Conservation (phyloP, 1,140 invertebrate genomes). For the Lucilia cuprina region DNA sequence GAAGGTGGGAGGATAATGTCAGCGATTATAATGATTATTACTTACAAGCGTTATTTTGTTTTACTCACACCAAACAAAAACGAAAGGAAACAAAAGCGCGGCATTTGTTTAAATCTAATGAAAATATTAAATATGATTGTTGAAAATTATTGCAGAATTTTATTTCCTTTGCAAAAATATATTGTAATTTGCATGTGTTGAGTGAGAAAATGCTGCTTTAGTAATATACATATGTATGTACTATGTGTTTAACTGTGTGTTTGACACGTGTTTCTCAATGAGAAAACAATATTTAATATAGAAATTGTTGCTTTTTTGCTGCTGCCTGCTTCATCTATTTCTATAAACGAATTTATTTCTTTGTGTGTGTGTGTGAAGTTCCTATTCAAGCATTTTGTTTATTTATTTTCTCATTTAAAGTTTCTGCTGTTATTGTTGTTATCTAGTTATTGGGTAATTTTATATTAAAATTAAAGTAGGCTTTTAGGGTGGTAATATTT, state of each 20-base stretch:
- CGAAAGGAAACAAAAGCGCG: no score
- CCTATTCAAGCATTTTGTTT: not conserved
- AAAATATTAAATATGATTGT: conserved; percentile 17
- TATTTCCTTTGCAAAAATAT: not conserved
- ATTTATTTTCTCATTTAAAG: not conserved
- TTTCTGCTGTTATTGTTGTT: not conserved
- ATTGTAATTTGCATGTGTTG: conserved; percentile 14
- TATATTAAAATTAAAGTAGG: conserved; percentile 23
- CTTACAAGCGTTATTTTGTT: not conserved
- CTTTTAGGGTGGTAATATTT: conserved; percentile 12
- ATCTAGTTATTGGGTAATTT: conserved; percentile 24
- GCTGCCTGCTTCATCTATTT: not conserved
- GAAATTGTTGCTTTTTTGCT: not conserved
- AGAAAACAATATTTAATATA: not conserved
- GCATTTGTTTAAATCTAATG: not conserved
- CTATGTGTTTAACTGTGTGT: not conserved
- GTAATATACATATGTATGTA: no score
- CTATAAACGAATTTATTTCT: not conserved
- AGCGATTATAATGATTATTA: conserved; percentile 29
- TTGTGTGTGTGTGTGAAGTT: not conserved
- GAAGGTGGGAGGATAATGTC: conserved; percentile 23
- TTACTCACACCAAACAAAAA: not conserved
- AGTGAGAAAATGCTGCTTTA: not conserved
- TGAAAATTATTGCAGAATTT: not conserved
- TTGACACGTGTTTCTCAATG: conserved; percentile 9